Conservation (phyloP, 2,113 vertebrate species). For the Bos javanicus region DNA sequence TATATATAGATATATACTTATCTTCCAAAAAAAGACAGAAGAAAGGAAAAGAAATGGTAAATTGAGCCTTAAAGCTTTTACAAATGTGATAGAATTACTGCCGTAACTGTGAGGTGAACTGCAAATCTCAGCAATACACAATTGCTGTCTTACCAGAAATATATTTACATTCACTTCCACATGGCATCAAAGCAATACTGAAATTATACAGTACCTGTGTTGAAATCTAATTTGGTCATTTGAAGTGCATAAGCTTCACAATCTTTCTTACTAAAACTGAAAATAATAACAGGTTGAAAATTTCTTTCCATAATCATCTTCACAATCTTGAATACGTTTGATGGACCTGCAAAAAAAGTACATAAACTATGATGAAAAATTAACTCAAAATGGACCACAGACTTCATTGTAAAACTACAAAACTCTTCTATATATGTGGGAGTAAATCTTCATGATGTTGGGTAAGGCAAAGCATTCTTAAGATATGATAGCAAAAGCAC, state of each 20-base stretch:
- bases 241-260: conserved; percentile 98
- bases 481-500: neutral
- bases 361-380: neutral
- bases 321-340: conserved; percentile 98
- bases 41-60: neutral
- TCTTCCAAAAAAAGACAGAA: neutral
- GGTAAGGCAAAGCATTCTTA: neutral
- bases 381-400: neutral
- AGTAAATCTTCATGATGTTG: neutral
- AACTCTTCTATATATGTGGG: neutral
- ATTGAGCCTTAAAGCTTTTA: neutral
- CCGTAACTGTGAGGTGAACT: neutral
- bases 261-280: conserved; percentile 99
- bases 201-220: conserved; percentile 85
- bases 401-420: neutral
- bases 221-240: conserved; percentile 97
- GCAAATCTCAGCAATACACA: neutral
- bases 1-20: neutral
- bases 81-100: neutral
- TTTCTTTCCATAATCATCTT: conserved; percentile 99
- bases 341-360: conserved; percentile 86
- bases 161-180: neutral
- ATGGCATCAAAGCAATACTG: neutral
- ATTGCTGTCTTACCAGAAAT: neutral
- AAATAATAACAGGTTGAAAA: conserved; percentile 99